Evolutionary conservation across 2,113 vertebrate genomes (phyloP).

Genomic region (Corythoichthys haematopterus): DNA sequence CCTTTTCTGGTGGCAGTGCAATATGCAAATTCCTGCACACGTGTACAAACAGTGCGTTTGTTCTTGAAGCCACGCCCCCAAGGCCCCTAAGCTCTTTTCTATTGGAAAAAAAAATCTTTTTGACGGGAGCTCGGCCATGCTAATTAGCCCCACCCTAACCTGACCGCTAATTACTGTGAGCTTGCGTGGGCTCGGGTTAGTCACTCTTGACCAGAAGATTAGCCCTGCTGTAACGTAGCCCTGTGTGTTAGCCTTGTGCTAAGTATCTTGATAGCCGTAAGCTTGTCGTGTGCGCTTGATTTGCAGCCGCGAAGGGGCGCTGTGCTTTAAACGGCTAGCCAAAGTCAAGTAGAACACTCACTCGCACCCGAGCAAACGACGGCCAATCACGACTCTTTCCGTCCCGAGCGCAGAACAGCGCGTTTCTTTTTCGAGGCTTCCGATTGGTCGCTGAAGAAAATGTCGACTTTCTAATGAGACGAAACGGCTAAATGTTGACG

Average conservation of each 20-base stretch:
- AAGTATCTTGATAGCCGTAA: conserved; percentile 2
- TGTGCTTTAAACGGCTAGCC: conserved; percentile 23
- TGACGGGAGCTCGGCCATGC: not conserved
- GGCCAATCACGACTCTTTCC: conserved; percentile 12
- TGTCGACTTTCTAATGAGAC: conserved; percentile 41
- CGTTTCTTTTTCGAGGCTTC: conserved; percentile 36
- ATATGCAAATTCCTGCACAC: conserved; percentile 53
- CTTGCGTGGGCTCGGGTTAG: not conserved
- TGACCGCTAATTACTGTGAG: not conserved
- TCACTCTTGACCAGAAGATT: not conserved
- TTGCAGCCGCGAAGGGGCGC: conserved; percentile 14
- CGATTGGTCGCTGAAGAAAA: conserved; percentile 53
- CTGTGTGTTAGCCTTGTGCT: conserved; percentile 9
- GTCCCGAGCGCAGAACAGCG: conserved; percentile 1
- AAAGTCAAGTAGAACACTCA: conserved; percentile 1
- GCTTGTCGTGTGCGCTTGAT: conserved; percentile 11
- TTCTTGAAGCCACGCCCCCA: conserved; percentile 38
- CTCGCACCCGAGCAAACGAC: not conserved
- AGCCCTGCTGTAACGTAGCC: not conserved
- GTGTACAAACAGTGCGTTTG: conserved; percentile 25
- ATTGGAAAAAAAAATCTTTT: not conserved
- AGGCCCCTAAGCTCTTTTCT: not conserved
- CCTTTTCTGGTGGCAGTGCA: conserved; percentile 82
- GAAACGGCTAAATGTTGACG: conserved; percentile 42
- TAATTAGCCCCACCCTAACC: not conserved